These are phyloP conservation scores for Lasioglossum leucozonium DNA, from an alignment of 2,888 invertebrate species.

Conservation along the genomic window DNA sequence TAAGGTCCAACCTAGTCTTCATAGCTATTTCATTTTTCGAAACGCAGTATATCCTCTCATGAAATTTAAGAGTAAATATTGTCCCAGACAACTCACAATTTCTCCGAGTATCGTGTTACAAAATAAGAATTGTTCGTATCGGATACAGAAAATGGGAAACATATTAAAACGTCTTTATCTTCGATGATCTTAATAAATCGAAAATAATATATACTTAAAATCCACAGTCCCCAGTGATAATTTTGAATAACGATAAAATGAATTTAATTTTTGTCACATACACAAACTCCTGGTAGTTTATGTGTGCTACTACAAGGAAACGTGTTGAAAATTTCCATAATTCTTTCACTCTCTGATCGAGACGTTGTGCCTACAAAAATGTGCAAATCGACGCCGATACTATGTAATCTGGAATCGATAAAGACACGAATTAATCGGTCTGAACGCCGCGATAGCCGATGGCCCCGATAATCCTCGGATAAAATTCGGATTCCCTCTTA, in stretches of 20 bases:
- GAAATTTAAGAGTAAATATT: too few species aligned
- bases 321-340: not conserved
- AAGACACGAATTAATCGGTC: not conserved
- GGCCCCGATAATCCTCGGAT: not conserved
- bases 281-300: too few species aligned
- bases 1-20: too few species aligned
- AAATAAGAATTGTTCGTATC: too few species aligned
- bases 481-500: slow-evolving; percentile 30
- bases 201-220: not conserved
- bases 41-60: too few species aligned
- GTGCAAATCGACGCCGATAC: not conserved
- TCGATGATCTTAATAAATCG: not conserved
- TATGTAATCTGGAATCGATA: not conserved
- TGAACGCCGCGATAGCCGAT: not conserved
- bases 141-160: not conserved
- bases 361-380: not conserved
- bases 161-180: not conserved
- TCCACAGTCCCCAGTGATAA: too few species aligned
- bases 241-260: too few species aligned
- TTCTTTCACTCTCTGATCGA: not conserved
- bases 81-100: too few species aligned
- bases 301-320: too few species aligned
- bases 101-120: too few species aligned
- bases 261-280: too few species aligned
- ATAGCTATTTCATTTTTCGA: too few species aligned